Percentiles rank a stretch among this genome's conserved stretches.
phyloP scores from a whole-genome alignment of 2,797 vertebrate genomes.

The Gymnoscopelus microlampas region DNA sequence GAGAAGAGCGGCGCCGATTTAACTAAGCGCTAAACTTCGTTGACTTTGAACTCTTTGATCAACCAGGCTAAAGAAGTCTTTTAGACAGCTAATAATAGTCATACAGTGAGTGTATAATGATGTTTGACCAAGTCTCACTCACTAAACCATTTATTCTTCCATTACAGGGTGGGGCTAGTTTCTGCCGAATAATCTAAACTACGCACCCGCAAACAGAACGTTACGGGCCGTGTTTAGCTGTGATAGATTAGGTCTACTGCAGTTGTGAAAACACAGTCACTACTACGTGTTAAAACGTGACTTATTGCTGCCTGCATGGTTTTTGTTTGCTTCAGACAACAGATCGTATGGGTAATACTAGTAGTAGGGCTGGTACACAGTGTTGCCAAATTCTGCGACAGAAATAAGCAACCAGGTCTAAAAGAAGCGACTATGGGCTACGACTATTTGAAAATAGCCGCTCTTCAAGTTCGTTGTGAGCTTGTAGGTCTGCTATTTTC shows the following conservation, averaged over 20 bases:
- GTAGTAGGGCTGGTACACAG: too few relatives aligned
- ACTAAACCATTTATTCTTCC: conserved; percentile 13
- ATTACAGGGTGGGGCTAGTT: neutral
- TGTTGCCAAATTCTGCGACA: too few relatives aligned
- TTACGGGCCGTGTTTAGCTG: neutral
- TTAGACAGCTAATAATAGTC: too few relatives aligned
- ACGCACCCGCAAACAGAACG: neutral
- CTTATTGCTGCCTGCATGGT: neutral
- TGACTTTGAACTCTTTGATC: too few relatives aligned
- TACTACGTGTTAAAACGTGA: neutral
- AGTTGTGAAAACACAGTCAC: neutral
- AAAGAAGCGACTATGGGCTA: too few relatives aligned
- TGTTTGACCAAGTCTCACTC: conserved; percentile 3
- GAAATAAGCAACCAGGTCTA: too few relatives aligned
- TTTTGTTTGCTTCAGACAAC: neutral
- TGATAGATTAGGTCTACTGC: neutral
- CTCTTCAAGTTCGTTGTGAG: too few relatives aligned
- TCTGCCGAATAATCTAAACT: neutral
- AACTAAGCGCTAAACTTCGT: too few relatives aligned
- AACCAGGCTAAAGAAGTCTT: too few relatives aligned
- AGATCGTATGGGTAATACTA: neutral
- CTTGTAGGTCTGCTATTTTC: too few relatives aligned
- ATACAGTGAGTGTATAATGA: neutral
- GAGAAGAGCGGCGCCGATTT: too few relatives aligned
- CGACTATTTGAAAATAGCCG: too few relatives aligned